Base-by-base conservation (phyloP, 2,888 invertebrate species). In the Agrochola circellaris region DNA sequence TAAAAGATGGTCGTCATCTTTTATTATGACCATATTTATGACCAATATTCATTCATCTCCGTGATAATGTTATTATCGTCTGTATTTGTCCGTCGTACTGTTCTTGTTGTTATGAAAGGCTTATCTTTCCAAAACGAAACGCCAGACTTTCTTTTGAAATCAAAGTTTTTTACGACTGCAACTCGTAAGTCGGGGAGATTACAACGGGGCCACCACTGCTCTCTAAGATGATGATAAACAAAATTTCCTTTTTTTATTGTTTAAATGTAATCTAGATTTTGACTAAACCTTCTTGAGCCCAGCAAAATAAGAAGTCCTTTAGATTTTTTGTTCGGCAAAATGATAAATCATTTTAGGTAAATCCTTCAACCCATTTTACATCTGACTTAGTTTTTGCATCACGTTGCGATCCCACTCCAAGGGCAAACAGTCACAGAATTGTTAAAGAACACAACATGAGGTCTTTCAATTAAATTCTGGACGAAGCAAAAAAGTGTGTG, bases 381-480 rank as follows among this genome's bases (percentile, higher is more conserved):
- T 72, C 64, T 70, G 67, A 62, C 6, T 65, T 60, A 71, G 65
- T 84, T 82, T 84, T 86, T 77, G 73, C 38, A 61, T 64, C 73
- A 83, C 38, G 56, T 30, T 77, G 61, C 42, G 72, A 82, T 73
- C 73, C n/a, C 56, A 11, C 51, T 66, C 42, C 77, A 81, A 87
- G 87, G 77, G 70, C 68, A 84, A 84, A 87, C 69, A 74, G 80
- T 79, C 75, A 77, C 65, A 86, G 68, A 75, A 66, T 84, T 69
- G 48, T 74, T 77, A 42, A 77, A 81, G 76, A 83, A 83, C 82
- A 64, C 84, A 78, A 85, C 83, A 83, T 89, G 89, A 75, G 87
- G 89, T 89, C 79, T 84, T 89, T 83, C 81, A 86, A 86, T 85
- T 81, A 85, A 82, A 68, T 61, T 78, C 69, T 75, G 79, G 71